Conservation (phyloP, 2,888 invertebrate species). For the Zonitis immaculata region DNA sequence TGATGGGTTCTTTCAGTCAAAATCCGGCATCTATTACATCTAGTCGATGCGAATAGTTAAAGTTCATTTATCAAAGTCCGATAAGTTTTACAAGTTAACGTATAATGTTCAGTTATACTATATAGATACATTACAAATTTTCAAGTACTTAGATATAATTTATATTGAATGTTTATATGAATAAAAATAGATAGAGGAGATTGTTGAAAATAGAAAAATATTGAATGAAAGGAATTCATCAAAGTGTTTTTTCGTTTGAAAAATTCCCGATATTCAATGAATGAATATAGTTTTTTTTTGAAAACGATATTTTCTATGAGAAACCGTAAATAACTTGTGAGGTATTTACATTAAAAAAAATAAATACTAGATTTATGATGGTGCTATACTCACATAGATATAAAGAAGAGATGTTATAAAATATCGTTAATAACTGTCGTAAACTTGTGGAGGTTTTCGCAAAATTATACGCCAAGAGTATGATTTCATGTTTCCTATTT, state of each 20-base stretch:
- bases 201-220: not conserved
- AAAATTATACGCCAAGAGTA: constrained; percentile 23
- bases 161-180: not conserved
- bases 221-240: not conserved
- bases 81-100: constrained; percentile 31
- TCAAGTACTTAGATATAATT: too few species aligned
- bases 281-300: not conserved
- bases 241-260: too few species aligned
- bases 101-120: constrained; percentile 11
- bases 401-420: constrained; percentile 19
- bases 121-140: too few species aligned
- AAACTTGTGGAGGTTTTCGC: constrained; percentile 23
- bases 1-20: constrained; percentile 29
- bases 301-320: constrained; percentile 4
- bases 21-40: constrained; percentile 25
- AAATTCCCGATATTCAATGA: too few species aligned
- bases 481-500: constrained; percentile 28
- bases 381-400: constrained; percentile 11
- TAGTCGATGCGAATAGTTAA: constrained; percentile 14
- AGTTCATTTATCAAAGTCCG: constrained; percentile 36
- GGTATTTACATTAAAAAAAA: constrained; percentile 20
- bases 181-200: not conserved
- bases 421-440: constrained; percentile 31
- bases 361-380: constrained; percentile 20
- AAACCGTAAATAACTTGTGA: constrained; percentile 15